Base-by-base conservation (phyloP, 37 sponge, comb jelly and placozoan species). In the Dysidea cf. avara region DNA sequence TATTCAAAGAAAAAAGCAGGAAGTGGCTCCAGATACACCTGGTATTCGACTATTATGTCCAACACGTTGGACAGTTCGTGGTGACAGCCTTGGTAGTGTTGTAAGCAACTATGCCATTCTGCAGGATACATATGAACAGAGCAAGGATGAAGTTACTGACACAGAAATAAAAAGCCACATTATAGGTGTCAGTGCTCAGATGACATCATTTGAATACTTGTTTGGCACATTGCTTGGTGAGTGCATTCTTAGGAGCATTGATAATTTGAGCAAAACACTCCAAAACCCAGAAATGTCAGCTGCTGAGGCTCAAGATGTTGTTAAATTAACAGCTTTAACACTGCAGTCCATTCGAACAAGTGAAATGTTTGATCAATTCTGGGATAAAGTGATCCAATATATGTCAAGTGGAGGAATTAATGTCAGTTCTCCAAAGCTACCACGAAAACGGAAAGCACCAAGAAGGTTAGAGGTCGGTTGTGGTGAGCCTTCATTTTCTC, bases 1-100 rank as follows among this genome's bases (percentile, higher is more conserved):
- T 79, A 75, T 56, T 89, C 38, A 43, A 70, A 29, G 29, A 43
- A 26, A 85, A 34, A 83, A 84, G 32, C 77, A 76, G 48, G 90
- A 89, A 67, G 80, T 61, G 24, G 77, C 66, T 29, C 79, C 77
- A 71, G 80, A 88, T 50, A 65, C 79, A 32, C 80, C 62, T 22
- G 36, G 68, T 18, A n/a, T 88, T 33, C 63, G 84, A 78, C 78
- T 80, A 61, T n/a, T n/a, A n/a, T 78, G 79, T 39, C 79, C 79
- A 54, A 83, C 83, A 62, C 74, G 81, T 66, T 89, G 86, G 90
- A 89, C 86, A 51, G 86, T 89, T 24, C 69, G 77, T 35, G 77
- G 81, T 40, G 72, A 80, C 17, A 56, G 81, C 38, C 68, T 84
- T 39, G 72, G 69, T 46, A 85, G 86, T 56, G 80, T 89, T 40